Percentiles rank a stretch among this genome's conserved stretches.
Conservation (phyloP, 2,888 invertebrate species). For the Chymomyza procnemis region DNA sequence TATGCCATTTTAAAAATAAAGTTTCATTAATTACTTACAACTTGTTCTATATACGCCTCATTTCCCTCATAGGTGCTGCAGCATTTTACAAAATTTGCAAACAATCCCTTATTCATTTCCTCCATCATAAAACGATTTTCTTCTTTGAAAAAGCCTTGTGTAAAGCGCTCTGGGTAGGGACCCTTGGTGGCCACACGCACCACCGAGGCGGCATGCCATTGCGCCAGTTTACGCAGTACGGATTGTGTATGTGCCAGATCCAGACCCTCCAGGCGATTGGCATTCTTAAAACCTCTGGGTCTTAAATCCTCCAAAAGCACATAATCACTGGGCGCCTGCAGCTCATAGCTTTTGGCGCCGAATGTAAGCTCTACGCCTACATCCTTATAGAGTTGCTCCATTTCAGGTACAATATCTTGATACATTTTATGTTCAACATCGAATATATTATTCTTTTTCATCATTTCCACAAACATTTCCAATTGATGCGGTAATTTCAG, state of each 20-base stretch:
- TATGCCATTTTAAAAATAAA: neutral
- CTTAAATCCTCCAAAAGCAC: slow-evolving; percentile 53
- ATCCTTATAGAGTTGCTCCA: slow-evolving; percentile 60
- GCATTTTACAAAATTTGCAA: slow-evolving; percentile 7
- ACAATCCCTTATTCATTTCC: neutral
- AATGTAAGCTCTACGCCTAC: slow-evolving; percentile 48
- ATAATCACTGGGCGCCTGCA: slow-evolving; percentile 29
- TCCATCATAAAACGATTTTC: slow-evolving; percentile 1
- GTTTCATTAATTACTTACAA: slow-evolving; percentile 23
- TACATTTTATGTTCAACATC: slow-evolving; percentile 64
- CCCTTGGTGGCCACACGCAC: slow-evolving; percentile 37
- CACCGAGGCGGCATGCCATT: slow-evolving; percentile 49
- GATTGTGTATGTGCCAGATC: slow-evolving; percentile 47
- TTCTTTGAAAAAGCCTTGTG: slow-evolving; percentile 18
- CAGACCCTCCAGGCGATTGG: slow-evolving; percentile 49
- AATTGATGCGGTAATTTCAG: slow-evolving; percentile 46
- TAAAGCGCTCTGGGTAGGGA: slow-evolving; percentile 25
- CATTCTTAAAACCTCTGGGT: slow-evolving; percentile 43
- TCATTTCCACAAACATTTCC: slow-evolving; percentile 31
- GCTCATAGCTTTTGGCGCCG: slow-evolving; percentile 42
- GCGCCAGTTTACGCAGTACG: slow-evolving; percentile 52
- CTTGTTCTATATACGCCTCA: slow-evolving; percentile 27
- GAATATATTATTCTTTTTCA: slow-evolving; percentile 52
- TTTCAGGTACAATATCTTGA: slow-evolving; percentile 53
- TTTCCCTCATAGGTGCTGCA: slow-evolving; percentile 18